These are phyloP conservation scores for Brachyhypopomus gauderio DNA, from an alignment of 2,113 vertebrate genomes.

Conservation along the genomic window DNA sequence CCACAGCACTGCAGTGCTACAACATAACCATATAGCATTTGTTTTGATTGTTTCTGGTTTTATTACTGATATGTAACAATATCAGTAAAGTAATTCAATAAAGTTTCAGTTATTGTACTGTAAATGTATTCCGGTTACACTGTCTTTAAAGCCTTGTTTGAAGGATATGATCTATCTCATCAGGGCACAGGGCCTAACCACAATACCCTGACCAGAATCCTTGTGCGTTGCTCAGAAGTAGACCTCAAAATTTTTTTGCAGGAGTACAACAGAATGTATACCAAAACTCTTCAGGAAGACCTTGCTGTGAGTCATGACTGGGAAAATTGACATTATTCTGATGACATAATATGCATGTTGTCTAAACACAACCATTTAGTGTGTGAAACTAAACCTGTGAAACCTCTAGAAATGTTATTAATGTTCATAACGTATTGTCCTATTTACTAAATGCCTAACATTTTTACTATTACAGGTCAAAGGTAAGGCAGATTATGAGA, in stretches of 20 bases:
- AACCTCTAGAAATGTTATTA: too few species aligned
- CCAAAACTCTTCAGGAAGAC: slow-evolving; percentile 74
- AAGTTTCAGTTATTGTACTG: too few species aligned
- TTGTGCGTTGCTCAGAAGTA: slow-evolving; percentile 89
- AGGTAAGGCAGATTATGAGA: slow-evolving; percentile 85
- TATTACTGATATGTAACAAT: neutral
- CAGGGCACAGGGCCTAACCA: slow-evolving; percentile 79
- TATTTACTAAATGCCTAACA: too few species aligned
- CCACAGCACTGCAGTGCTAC: neutral
- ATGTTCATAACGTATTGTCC: too few species aligned
- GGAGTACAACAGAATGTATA: slow-evolving; percentile 79
- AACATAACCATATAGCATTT: too few species aligned
- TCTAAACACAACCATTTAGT: too few species aligned
- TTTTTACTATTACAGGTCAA: slow-evolving; percentile 76
- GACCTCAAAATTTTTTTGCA: slow-evolving; percentile 86
- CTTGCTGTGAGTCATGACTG: slow-evolving; percentile 71
- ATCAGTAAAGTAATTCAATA: too few species aligned
- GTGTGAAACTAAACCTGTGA: too few species aligned
- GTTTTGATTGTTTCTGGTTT: too few species aligned
- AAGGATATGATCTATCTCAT: neutral
- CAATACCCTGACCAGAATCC: slow-evolving; percentile 78
- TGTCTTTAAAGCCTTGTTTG: neutral
- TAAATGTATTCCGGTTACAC: too few species aligned
- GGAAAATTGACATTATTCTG: neutral
- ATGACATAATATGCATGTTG: too few species aligned